Base-by-base conservation (phyloP, 1,140 invertebrate species). In the Cryptotermes secundus region DNA sequence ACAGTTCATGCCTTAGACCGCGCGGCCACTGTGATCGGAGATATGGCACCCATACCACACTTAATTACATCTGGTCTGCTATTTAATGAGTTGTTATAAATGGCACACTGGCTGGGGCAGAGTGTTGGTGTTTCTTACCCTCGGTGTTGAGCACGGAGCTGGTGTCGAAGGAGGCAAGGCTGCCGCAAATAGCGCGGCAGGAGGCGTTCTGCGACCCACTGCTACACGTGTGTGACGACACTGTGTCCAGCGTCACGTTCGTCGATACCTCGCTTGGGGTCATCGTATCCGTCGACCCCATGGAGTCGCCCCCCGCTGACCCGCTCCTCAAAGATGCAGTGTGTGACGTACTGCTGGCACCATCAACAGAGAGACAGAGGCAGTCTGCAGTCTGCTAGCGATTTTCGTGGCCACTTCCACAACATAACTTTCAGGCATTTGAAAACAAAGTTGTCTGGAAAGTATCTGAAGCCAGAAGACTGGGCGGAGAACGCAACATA, bases 81-180 rank as follows among this genome's bases (percentile, higher is more conserved):
- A 19, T 49, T 49, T 49, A 49, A 49, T 19, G 19, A 49, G 16
- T 19, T 49, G 19, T 49, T 49, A 42, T 19, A 49, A 49, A 19
- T 12, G 45, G 45, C 14, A 19, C 0, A 49, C 14, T 19, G 16
- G 19, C 45, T 49, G 3, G 1, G 45, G 3, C 19, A 14, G 3
- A 1, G 3, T 49, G 45, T 19, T 22, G 22, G 45, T 22, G 14
- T 49, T 19, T 49, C 83, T 59, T 38, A 91, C 91, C 91, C 88
- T 91, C 91, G 83, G 89, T 91, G 86, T 91, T 91, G 79, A 90
- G 87, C 34, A 90, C 88, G 2, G 91, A 91, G 83, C 88, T 89
- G 19, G 90, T 90, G 86, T 91, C 91, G 86, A 91, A 91, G 26
- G 91, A 92, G 16, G 91, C 90, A 36, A 91, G 87, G 86, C 90